phyloP scores from a whole-genome alignment of 2,888 invertebrate species.

The Bembecia ichneumoniformis region DNA sequence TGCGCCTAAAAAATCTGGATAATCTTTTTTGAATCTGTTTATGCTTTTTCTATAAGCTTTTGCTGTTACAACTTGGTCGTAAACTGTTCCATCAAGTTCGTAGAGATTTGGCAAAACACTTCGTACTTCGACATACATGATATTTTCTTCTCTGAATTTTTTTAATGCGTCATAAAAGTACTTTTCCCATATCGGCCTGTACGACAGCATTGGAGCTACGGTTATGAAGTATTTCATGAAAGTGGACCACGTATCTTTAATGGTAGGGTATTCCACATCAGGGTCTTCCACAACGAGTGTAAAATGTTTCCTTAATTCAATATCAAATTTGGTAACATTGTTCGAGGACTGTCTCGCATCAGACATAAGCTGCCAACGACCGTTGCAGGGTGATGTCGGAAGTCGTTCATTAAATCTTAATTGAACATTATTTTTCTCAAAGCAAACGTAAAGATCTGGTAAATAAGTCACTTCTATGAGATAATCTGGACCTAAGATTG shows the following conservation, averaged over 20 bases:
- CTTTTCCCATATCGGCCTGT: constrained; percentile 76
- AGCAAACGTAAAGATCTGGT: constrained; percentile 72
- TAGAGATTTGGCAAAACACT: constrained; percentile 76
- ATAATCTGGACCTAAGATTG: constrained; percentile 74
- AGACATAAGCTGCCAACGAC: constrained; percentile 60
- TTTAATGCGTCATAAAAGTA: constrained; percentile 76
- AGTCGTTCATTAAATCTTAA: constrained; percentile 36
- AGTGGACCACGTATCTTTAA: constrained; percentile 72
- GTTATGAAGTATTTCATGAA: constrained; percentile 72
- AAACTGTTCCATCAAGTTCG: constrained; percentile 75
- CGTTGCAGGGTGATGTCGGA: constrained; percentile 26
- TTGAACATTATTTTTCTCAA: constrained; percentile 18
- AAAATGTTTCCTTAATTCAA: constrained; percentile 62
- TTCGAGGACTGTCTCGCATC: constrained; percentile 44
- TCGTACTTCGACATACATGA: constrained; percentile 80
- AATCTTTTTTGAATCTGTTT: constrained; percentile 67
- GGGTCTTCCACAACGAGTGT: constrained; percentile 69
- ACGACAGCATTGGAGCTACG: constrained; percentile 68
- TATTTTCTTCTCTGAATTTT: constrained; percentile 76
- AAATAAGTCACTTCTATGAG: constrained; percentile 76
- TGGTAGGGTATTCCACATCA: constrained; percentile 54
- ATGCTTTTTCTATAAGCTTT: constrained; percentile 71
- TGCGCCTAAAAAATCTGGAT: constrained; percentile 78
- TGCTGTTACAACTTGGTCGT: constrained; percentile 69
- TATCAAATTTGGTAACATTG: constrained; percentile 62